Evolutionary conservation across 2,113 vertebrate species (phyloP), one percentile per base, ranked within the genome.

Genomic region (Hystrix cristata): DNA sequence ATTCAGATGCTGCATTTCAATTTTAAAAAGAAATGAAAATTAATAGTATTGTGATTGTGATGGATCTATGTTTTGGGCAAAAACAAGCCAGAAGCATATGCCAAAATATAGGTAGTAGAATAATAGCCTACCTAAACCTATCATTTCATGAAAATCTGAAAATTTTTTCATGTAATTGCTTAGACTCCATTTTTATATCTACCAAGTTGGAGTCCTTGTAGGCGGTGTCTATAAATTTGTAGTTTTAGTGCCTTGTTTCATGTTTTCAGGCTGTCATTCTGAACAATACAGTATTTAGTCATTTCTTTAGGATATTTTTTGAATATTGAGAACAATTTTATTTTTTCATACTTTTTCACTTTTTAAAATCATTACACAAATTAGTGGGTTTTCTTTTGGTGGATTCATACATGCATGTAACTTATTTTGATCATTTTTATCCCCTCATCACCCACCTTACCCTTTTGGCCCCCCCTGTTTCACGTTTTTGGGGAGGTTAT

Each of bases 81-180:
- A 65, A 71, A 29, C 34, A 79, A 23, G 34, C 0, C 21, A 43
- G 46, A 95, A 91, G 12, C 3, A 59, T 64, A 81, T 25, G 57
- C 13, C 29, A 78, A 86, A 65, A 79, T 90, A 59, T 55, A 59
- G 67, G 31, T 25, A 14, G 0, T 10, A 93, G 60, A 81, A 60
- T 71, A 74, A 48, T 6, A 90, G 23, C 4, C 19, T 55, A 38
- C 2, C 13, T 83, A 60, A 85, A 64, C 1, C 12, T 59, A 7
- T 84, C 27, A 21, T 91, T 95, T 85, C 11, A 64, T 48, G 34
- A 94, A 38, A 83, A 86, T 74, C 72, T 4, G 71, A 92, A 14
- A 48, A 34, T 34, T 85, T 79, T 84, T 74, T 34, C 83, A 65
- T 3, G 62, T 1, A 23, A 27, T 71, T 78, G 2, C 46, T 18